Evolutionary conservation across 2,888 invertebrate genomes (phyloP).

Genomic region (Asteroscopus sphinx): DNA sequence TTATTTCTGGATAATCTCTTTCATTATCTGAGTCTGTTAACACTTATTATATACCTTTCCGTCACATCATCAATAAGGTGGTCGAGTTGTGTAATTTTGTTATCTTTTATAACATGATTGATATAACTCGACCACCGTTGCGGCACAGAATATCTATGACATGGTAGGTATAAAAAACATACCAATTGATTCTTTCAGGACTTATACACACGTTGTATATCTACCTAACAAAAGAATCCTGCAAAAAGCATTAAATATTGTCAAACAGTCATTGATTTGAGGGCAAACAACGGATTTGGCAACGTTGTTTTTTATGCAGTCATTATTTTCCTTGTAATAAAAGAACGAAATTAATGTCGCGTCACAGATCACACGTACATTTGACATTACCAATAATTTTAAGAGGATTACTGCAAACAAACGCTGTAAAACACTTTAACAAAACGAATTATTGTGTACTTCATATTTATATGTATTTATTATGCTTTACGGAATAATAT

Average conservation of each 20-base stretch:
- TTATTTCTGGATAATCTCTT: no score
- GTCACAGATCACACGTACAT: conserved; percentile 19
- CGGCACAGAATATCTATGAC: no score
- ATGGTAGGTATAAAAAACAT: no score
- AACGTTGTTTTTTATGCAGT: conserved; percentile 15
- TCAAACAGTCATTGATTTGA: conserved; percentile 7
- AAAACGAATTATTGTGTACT: conserved; percentile 16
- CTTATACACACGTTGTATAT: no score
- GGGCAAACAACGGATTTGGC: conserved; percentile 16
- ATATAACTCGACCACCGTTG: no score
- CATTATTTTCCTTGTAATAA: conserved; percentile 28
- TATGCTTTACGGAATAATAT: neutral
- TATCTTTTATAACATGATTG: no score
- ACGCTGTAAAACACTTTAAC: conserved; percentile 31
- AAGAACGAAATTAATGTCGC: conserved; percentile 25
- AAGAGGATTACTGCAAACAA: conserved; percentile 31
- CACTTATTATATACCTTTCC: no score
- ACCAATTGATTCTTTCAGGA: no score
- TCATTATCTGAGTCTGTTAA: no score
- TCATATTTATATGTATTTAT: conserved; percentile 1
- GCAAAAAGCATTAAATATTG: neutral
- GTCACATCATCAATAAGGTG: no score
- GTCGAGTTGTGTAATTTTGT: no score
- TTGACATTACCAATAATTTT: conserved; percentile 49
- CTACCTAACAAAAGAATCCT: neutral